Conservation (phyloP, 2,113 vertebrate genomes). For the Rattus rattus region DNA sequence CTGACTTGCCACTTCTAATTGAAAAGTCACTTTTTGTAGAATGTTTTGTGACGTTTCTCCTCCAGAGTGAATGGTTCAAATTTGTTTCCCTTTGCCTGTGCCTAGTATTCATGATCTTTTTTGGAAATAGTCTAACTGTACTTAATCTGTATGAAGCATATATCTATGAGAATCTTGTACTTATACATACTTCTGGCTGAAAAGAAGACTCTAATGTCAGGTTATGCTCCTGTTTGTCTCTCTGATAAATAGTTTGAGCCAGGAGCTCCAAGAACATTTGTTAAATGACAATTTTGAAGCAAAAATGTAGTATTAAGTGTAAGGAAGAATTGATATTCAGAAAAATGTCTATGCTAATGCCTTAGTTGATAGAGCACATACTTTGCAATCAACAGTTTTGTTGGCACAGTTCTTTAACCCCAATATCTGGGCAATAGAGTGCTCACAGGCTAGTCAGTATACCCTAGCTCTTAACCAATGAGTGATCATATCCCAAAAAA, state of each 20-base stretch:
- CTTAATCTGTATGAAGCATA: too few relatives aligned
- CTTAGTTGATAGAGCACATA: too few relatives aligned
- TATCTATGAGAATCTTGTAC: fast-evolving
- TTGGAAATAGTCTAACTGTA: too few relatives aligned
- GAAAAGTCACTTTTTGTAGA: not conserved
- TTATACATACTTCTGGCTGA: not conserved
- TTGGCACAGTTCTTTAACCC: not conserved
- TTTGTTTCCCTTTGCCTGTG: not conserved
- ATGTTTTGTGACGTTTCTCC: not conserved
- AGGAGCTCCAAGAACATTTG: not conserved
- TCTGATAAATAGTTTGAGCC: not conserved
- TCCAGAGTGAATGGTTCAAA: not conserved
- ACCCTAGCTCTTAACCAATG: not conserved
- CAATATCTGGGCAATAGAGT: not conserved
- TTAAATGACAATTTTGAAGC: not conserved
- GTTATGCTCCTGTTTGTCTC: not conserved
- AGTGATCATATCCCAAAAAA: not conserved
- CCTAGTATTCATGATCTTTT: fast-evolving
- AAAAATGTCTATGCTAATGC: not conserved
- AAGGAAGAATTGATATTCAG: not conserved
- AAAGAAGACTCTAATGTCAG: not conserved
- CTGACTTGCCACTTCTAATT: not conserved
- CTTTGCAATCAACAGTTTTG: not conserved
- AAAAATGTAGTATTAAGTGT: fast-evolving
- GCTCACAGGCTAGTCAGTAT: not conserved